Percentiles rank a stretch among this genome's conserved stretches.
Evolutionary conservation across 2,797 vertebrate genomes (phyloP).

Genomic region (Tiaroga cobitis): DNA sequence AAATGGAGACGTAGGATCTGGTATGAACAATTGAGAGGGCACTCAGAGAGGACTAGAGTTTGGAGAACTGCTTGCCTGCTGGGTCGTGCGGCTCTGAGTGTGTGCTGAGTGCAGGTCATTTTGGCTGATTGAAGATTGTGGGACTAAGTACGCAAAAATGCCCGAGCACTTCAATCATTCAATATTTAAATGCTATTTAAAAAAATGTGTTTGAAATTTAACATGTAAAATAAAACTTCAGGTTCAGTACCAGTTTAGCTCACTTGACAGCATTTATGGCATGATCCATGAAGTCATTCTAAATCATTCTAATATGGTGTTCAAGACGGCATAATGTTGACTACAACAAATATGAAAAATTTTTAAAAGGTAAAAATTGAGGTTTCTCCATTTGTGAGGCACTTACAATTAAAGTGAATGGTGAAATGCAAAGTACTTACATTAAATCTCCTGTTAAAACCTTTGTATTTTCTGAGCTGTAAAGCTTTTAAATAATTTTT

Average conservation of each 20-base stretch:
- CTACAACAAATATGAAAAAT: neutral
- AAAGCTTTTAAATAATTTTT: neutral
- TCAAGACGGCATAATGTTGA: neutral
- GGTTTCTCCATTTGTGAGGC: neutral
- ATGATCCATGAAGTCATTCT: too few relatives aligned
- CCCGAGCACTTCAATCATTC: slow-evolving; percentile 1
- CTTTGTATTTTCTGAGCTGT: neutral
- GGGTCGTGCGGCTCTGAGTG: neutral
- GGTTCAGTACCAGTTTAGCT: neutral
- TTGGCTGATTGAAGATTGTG: slow-evolving; percentile 28
- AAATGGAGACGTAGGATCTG: slow-evolving; percentile 47
- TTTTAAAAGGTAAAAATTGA: neutral
- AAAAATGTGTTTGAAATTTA: neutral
- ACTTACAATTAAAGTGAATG: neutral
- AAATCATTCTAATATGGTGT: too few relatives aligned
- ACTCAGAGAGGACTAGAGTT: slow-evolving; percentile 33
- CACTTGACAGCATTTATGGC: neutral
- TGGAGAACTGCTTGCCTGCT: slow-evolving; percentile 17
- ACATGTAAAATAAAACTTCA: neutral
- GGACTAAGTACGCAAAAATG: slow-evolving; percentile 18
- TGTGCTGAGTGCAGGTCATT: slow-evolving; percentile 11
- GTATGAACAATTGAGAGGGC: slow-evolving; percentile 46
- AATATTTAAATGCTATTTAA: neutral
- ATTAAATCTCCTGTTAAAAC: neutral
- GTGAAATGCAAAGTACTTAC: neutral